Base-by-base conservation (phyloP, 2,888 invertebrate species). In the Thecophora atra region DNA sequence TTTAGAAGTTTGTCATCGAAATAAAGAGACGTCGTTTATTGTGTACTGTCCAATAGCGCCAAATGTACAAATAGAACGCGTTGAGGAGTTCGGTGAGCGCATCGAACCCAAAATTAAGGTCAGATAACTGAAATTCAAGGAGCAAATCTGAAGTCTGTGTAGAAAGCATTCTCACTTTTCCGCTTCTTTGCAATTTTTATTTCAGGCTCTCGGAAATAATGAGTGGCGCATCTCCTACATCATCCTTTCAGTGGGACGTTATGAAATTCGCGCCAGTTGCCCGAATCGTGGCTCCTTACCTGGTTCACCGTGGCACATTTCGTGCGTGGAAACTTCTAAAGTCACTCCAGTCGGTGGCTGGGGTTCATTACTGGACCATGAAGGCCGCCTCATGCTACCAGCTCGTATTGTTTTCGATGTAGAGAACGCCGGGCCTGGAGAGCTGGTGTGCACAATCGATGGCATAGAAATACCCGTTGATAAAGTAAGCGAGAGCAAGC, bases 181-280 rank as follows among this genome's bases (percentile, higher is more conserved):
- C 51, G 13, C n/a, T 30, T 2, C 6, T 30, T 19, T 52, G 17
- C 17, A 42, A 24, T 69, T 51, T 11, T 62, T 30, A 0, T 47
- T 71, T 1, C 21, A 82, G 56, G 87, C 88, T 0, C 88, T 90
- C 15, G 89, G 89, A 87, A 93, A 89, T 84, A 93, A 94, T 1
- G 93, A 95, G 77, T 97, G 94, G 91, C 91, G 93, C 75, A 95
- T 97, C 64, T 93, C 95, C 0, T 99, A 97, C 86, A 91, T 93
- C 1, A 97, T 98, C 0, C 90, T 93, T 0, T 95, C 95, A 80
- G 94, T 96, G n/a, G 98, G 98, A 1, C 90, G 93, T 54, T 98
- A 96, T 83, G 96, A 97, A 85, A 92, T 98, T 44, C 89, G 94
- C 75, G 93, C 98, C 77, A 92, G 92, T 78, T 91, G 91, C 37